Conservation (phyloP, 2,113 vertebrate species). For the Dinomys branickii region DNA sequence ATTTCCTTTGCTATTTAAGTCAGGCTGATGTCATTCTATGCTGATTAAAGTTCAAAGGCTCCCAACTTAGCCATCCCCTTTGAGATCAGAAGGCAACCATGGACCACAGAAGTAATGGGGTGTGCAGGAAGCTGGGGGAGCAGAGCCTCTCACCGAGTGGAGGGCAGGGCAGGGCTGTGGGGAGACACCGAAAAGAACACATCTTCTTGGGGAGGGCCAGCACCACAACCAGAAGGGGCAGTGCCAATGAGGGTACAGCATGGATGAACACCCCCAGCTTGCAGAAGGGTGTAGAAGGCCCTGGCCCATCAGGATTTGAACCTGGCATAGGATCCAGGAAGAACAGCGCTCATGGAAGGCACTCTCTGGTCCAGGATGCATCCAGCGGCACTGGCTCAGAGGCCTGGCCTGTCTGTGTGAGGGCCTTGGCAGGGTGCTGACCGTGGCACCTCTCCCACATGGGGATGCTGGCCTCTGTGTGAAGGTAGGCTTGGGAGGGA, state of each 20-base stretch:
- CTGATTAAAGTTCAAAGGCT: not conserved
- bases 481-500: not conserved
- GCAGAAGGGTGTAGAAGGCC: not conserved
- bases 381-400: too few relatives aligned
- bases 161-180: not conserved
- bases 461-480: not conserved
- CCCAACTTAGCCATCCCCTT: not conserved
- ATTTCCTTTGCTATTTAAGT: not conserved
- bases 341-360: not conserved
- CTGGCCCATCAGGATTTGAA: too few relatives aligned
- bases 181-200: not conserved
- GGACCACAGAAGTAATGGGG: not conserved
- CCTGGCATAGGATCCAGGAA: not conserved
- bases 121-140: not conserved
- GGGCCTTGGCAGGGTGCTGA: not conserved
- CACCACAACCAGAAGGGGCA: not conserved
- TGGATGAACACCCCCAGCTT: not conserved
- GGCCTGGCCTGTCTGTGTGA: too few relatives aligned
- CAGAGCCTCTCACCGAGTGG: not conserved
- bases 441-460: fast-evolving
- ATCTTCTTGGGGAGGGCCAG: not conserved
- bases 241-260: not conserved
- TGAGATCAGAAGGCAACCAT: not conserved
- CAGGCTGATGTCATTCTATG: not conserved
- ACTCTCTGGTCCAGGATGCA: not conserved